Base-by-base conservation (phyloP, 2,888 invertebrate species). In the Heliconius cydno region DNA sequence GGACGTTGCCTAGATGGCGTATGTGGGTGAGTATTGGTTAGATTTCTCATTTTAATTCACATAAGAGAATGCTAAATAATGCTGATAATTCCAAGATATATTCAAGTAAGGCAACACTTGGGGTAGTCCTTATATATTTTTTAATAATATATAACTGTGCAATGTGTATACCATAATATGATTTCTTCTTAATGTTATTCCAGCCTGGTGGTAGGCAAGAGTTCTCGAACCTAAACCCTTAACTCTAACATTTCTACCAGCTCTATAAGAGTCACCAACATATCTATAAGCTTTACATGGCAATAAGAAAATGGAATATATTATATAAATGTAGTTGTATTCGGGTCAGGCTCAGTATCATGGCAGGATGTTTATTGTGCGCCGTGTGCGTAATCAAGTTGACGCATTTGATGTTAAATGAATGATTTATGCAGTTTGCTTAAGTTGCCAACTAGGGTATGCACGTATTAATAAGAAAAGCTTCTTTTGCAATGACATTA, bases 1-100 rank as follows among this genome's bases (percentile, higher is more conserved):
- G 85, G 84, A 6, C 71, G 70, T 5, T 86, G 86, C n/a, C 57
- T 46, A 28, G 82, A 78, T n/a, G 81, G 80, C 7, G 68, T 79
- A 60, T 83, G 82, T 41, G 79, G 79, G 83, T 83, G 60, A 83
- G 83, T 83, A 70, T 66, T 34, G 7, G 25, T 25, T 34, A n/a
- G 52, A 25, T 57, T 25, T 70, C 1, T 22, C 2, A 25, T 10
- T 52, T 68, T 38, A 10, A 22, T n/a, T 12, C 5, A 10, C 1
- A 30, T n/a, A 5, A 67, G 22, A 34, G 22, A 28, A 28, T 52
- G 0, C 19, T 7, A 7, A 52, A 22, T 19, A 52, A 19, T 13
- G 22, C 5, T 38, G 0, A 67, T 12, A 66, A 66, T 7, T 34
- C 7, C 34, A n/a, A 10, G 2, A 6, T 25, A 38, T n/a, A 70